Evolutionary conservation across 2,797 vertebrate species (phyloP).

Genomic region (Spinus olivaceus): DNA sequence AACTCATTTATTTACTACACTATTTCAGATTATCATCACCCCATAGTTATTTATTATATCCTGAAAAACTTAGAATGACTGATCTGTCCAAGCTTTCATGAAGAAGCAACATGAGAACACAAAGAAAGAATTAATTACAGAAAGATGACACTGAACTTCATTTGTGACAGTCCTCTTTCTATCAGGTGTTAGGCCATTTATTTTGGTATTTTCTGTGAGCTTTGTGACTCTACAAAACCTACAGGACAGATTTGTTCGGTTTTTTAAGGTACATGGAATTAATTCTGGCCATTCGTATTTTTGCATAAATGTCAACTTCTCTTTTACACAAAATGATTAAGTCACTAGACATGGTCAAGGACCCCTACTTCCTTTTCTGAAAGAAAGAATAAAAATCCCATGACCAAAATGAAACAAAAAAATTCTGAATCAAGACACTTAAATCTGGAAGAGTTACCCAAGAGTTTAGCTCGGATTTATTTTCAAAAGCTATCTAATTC

Average conservation of each 20-base stretch:
- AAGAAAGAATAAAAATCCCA: not conserved
- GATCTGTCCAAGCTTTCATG: not conserved
- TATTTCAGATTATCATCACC: not conserved
- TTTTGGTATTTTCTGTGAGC: not conserved
- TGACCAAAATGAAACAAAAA: not conserved
- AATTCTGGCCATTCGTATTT: accelerated
- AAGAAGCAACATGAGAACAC: not conserved
- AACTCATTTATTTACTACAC: not conserved
- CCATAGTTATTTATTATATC: not conserved
- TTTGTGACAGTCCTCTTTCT: not conserved
- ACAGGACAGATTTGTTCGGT: not conserved
- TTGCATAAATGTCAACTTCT: not conserved
- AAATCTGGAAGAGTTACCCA: not conserved
- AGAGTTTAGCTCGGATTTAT: not conserved
- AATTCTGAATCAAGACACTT: not conserved
- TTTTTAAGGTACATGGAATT: not conserved
- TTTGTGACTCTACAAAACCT: not conserved
- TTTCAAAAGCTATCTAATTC: not conserved
- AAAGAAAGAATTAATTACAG: not conserved
- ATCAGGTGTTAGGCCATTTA: not conserved
- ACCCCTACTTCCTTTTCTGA: not conserved
- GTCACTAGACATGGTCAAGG: not conserved
- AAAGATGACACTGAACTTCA: not conserved
- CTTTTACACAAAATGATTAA: not conserved
- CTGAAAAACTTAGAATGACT: not conserved